phyloP scores from a whole-genome alignment of 2,888 invertebrate species.

The Deilephila elpenor region DNA sequence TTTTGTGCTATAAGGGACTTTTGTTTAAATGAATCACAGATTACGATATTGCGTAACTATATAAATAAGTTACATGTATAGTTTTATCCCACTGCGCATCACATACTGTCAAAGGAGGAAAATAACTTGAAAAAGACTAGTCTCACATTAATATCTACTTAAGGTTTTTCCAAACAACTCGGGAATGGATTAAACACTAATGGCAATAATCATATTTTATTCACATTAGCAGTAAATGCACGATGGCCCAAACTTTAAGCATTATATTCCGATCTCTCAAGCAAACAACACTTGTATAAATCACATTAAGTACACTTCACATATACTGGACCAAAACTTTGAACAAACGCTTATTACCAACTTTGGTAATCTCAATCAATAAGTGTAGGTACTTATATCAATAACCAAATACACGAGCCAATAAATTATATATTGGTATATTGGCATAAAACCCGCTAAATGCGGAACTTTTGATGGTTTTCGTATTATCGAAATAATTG shows the following conservation, averaged over 20 bases:
- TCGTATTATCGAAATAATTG: background rate
- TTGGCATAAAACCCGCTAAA: background rate
- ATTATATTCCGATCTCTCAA: background rate
- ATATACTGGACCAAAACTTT: background rate
- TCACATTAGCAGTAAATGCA: background rate
- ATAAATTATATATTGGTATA: background rate
- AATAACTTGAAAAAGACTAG: too few relatives aligned
- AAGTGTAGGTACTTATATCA: slow-evolving; percentile 1
- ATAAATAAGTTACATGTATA: too few relatives aligned
- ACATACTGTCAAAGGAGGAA: too few relatives aligned
- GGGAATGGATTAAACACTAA: too few relatives aligned
- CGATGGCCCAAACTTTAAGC: background rate
- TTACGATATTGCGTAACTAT: too few relatives aligned
- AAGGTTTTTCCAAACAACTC: too few relatives aligned
- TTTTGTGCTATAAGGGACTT: too few relatives aligned
- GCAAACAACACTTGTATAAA: background rate
- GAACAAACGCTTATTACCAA: slow-evolving; percentile 14
- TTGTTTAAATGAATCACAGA: too few relatives aligned
- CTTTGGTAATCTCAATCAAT: slow-evolving; percentile 17
- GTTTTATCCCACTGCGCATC: too few relatives aligned
- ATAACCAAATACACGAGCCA: slow-evolving; percentile 10
- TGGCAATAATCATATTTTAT: too few relatives aligned
- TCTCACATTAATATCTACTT: too few relatives aligned
- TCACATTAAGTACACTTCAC: background rate
- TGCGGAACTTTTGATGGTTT: background rate